These are phyloP conservation scores for Tangara arthus DNA, from an alignment of 2,797 vertebrate genomes.

Conservation along the genomic window DNA sequence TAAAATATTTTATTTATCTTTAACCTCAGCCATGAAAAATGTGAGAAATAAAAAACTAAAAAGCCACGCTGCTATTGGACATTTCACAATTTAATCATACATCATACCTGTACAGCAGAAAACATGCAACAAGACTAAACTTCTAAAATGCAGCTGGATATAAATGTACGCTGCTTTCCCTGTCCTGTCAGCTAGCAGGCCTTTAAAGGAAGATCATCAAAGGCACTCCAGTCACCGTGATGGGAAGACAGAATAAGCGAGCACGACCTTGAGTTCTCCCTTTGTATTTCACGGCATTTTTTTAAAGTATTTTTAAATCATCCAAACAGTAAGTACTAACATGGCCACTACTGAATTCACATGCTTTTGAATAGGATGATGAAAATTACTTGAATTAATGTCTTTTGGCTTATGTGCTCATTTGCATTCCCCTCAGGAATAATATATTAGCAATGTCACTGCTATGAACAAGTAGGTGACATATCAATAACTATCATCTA, in stretches of 20 bases:
- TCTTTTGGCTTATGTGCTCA: slow-evolving; percentile 1
- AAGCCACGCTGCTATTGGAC: neutral
- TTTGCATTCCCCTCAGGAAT: slow-evolving; percentile 20
- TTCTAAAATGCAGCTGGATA: neutral
- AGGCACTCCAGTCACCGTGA: neutral
- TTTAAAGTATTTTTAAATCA: neutral
- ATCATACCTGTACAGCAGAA: neutral
- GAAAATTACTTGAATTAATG: neutral
- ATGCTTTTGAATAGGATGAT: neutral
- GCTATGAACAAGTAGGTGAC: neutral
- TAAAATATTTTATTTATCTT: neutral
- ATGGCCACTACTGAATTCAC: neutral
- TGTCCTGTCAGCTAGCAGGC: neutral
- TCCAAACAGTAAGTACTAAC: neutral
- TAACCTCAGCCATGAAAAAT: neutral
- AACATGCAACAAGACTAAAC: neutral
- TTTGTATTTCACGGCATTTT: neutral
- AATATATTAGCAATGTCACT: neutral
- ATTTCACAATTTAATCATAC: neutral
- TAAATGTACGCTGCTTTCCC: neutral
- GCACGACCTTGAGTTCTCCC: neutral
- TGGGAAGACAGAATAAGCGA: neutral
- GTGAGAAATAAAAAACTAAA: neutral
- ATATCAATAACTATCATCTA: neutral
- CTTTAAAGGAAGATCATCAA: neutral